Evolutionary conservation across 2,797 vertebrate species (phyloP), one percentile per base, ranked within the genome.

Genomic region (Lycodopsis pacificus): DNA sequence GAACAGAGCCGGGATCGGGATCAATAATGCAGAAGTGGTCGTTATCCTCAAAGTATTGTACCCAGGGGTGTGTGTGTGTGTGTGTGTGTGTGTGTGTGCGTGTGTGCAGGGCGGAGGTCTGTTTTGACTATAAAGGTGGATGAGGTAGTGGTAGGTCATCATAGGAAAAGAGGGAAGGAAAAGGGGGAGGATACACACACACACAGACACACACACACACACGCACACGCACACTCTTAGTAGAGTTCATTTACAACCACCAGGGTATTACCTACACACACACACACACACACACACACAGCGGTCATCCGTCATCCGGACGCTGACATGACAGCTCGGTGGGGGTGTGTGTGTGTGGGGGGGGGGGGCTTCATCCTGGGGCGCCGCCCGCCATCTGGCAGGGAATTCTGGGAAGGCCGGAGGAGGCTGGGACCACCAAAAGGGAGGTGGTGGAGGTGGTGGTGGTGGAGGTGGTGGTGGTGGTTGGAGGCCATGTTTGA

Each of bases 21-120:
- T 95, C 95, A 94, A 95, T 95, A 95, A 94, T 93, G 93, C 90
- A 94, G 89, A 94, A 94, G 93, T 92, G 90, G 92, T 94, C 94
- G 92, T 94, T 94, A 95, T 93, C 92, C 92, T 94, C 89, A 94
- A 94, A 94, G 93, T 94, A 94, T 94, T 83, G 93, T 88, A 88
- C 94, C 93, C 93, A 71, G 77, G 89, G 91, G 91, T 51, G 71
- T 11, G 71, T 63, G 62, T 66, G 76, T 73, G 72, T 44, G 77
- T 67, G 61, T 61, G 75, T 36, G 66, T 48, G 72, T 40, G 76
- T 49, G 63, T 61, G 72, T 62, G 70, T 36, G 71, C 54, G 57
- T 58, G 62, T 67, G 70, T 74, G 72, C 49, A 81, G 79, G 82
- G 86, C 14, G 73, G 86, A 80, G 88, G 84, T 86, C 84, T 91